phyloP scores from a whole-genome alignment of 2,113 vertebrate species.

The Panthera leo region DNA sequence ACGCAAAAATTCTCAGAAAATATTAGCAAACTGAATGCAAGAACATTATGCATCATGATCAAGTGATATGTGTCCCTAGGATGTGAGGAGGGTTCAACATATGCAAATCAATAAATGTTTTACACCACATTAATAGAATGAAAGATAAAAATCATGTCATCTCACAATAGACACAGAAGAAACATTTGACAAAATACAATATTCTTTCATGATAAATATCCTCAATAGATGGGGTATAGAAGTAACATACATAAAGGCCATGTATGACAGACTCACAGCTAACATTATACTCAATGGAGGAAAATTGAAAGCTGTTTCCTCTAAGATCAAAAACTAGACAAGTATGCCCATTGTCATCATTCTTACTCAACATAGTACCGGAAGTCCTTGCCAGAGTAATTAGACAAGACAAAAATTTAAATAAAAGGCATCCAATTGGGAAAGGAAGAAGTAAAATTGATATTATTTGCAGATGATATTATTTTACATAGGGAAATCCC shows the following conservation, averaged over 20 bases:
- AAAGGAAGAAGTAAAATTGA: background rate
- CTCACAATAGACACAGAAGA: background rate
- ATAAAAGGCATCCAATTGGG: background rate
- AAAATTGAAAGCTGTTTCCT: background rate
- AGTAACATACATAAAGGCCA: background rate
- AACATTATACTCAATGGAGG: background rate
- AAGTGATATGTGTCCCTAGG: background rate
- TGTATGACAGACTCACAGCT: background rate
- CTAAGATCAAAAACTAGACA: background rate
- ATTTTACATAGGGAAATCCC: background rate
- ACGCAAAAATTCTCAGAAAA: background rate
- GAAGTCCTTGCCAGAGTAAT: background rate
- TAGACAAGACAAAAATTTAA: background rate
- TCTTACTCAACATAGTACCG: background rate
- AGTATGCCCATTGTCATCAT: background rate
- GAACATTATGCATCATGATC: background rate
- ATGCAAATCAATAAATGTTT: background rate
- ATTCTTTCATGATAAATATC: background rate
- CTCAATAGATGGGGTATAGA: background rate
- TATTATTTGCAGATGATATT: background rate
- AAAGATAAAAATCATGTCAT: background rate
- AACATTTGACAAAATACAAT: background rate
- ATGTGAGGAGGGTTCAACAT: background rate
- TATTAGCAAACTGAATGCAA: background rate
- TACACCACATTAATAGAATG: background rate